A percentile compares a stretch with the other conserved stretches of the same genome.
phyloP scores from a whole-genome alignment of 2,888 invertebrate species.

The Acronicta alni region DNA sequence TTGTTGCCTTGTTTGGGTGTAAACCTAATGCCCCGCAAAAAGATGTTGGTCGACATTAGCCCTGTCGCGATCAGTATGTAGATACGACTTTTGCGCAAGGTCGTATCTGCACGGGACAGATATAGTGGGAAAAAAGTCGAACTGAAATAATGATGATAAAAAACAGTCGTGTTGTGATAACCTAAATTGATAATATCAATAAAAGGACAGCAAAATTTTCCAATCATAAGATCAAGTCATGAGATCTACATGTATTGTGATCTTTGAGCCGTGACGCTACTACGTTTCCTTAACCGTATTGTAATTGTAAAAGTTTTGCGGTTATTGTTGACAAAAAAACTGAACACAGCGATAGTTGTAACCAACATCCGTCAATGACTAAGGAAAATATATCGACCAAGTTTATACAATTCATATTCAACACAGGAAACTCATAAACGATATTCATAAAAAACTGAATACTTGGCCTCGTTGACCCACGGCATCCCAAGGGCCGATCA shows the following conservation, averaged over 20 bases:
- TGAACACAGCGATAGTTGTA: conserved; percentile 12
- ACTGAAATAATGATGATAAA: conserved; percentile 6
- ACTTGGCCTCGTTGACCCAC: conserved; percentile 36
- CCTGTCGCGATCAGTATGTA: no score
- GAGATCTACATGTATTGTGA: conserved; percentile 24
- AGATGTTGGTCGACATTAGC: no score
- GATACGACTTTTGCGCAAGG: no score
- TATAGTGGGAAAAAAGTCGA: no score
- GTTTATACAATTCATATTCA: conserved; percentile 47
- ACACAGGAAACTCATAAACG: conserved; percentile 48
- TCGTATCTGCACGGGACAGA: no score
- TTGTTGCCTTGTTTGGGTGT: no score
- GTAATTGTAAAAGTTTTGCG: conserved; percentile 3
- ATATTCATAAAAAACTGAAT: conserved; percentile 47
- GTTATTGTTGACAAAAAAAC: conserved; percentile 22
- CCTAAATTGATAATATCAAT: conserved; percentile 47
- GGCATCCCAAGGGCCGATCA: conserved; percentile 37
- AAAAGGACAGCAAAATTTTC: conserved; percentile 37
- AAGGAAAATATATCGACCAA: conserved; percentile 46
- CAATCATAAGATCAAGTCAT: conserved; percentile 32
- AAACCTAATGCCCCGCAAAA: no score
- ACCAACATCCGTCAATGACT: conserved; percentile 24
- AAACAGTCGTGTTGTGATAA: conserved; percentile 14
- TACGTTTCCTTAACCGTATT: conserved; percentile 13
- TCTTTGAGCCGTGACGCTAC: conserved; percentile 21